Evolutionary conservation across 2,888 invertebrate genomes (phyloP).

Genomic region (Corbicula japonica): DNA sequence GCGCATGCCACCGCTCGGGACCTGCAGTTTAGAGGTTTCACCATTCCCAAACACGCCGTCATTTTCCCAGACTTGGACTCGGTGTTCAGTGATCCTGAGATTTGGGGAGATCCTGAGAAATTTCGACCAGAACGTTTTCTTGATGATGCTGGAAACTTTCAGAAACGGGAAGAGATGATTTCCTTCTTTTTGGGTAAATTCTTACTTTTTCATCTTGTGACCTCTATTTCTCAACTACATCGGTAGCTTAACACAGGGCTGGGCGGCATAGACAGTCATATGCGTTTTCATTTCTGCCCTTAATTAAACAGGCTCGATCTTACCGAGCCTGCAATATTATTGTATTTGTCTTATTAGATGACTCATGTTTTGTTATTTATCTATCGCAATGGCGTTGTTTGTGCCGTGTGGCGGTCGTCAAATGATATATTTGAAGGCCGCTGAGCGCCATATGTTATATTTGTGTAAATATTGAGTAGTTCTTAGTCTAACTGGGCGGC

Average conservation of each 20-base stretch:
- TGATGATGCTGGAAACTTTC: constrained; percentile 54
- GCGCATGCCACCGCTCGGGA: constrained; percentile 69
- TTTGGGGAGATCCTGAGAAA: constrained; percentile 72
- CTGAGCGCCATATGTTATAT: too few species aligned
- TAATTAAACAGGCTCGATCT: not conserved
- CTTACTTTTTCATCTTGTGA: not conserved
- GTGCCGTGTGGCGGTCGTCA: too few species aligned
- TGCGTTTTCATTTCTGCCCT: not conserved
- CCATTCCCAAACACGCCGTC: constrained; percentile 76
- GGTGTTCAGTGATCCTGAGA: constrained; percentile 67
- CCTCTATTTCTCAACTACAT: not conserved
- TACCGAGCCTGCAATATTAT: not conserved
- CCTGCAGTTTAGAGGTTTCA: constrained; percentile 75
- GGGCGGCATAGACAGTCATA: not conserved
- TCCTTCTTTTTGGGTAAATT: constrained; percentile 68
- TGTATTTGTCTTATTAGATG: not conserved
- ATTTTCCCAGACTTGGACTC: constrained; percentile 72
- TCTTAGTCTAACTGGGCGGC: too few species aligned
- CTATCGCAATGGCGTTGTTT: not conserved
- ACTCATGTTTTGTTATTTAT: not conserved
- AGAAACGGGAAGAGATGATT: constrained; percentile 59
- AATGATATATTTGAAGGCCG: too few species aligned
- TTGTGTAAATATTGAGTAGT: too few species aligned
- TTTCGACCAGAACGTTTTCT: constrained; percentile 79
- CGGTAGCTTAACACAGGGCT: not conserved